A percentile compares a stretch with the other conserved stretches of the same genome.
Evolutionary conservation across 2,888 invertebrate species (phyloP).

Genomic region (Eupeodes latifasciatus): DNA sequence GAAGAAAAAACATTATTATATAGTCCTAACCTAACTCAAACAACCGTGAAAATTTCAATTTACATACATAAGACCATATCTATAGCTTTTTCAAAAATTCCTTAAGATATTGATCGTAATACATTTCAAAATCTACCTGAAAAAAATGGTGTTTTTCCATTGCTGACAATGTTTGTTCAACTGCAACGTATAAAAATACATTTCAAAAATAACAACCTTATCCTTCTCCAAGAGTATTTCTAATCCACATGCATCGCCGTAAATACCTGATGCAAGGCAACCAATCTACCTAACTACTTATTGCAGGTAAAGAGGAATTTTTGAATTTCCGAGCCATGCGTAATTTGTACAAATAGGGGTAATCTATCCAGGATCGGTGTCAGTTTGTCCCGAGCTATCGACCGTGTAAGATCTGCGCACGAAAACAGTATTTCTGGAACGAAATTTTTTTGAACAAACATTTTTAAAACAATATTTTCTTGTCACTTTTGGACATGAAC

Average conservation of each 20-base stretch:
- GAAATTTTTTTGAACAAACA: not conserved
- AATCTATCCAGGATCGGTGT: not conserved
- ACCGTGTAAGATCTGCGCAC: constrained; percentile 32
- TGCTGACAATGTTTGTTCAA: constrained; percentile 57
- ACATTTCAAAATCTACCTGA: not conserved
- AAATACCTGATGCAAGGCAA: not conserved
- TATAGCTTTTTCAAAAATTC: not conserved
- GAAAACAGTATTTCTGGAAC: not conserved
- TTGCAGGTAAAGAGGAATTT: constrained; percentile 35
- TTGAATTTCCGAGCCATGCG: not conserved
- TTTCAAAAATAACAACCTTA: constrained; percentile 38
- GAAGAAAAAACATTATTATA: not conserved
- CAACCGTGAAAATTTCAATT: constrained; percentile 22
- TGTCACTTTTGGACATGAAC: not conserved
- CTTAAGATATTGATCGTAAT: not conserved
- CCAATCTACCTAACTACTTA: not conserved
- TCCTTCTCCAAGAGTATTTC: not conserved
- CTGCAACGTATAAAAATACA: constrained; percentile 37
- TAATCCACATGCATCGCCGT: not conserved
- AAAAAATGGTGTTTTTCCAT: constrained; percentile 29
- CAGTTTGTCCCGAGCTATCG: constrained; percentile 56
- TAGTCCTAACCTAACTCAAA: not conserved
- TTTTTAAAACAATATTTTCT: not conserved
- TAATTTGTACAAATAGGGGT: constrained; percentile 51
- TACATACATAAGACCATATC: not conserved